phyloP scores from a whole-genome alignment of 2,888 invertebrate species.

The Pocota personata region DNA sequence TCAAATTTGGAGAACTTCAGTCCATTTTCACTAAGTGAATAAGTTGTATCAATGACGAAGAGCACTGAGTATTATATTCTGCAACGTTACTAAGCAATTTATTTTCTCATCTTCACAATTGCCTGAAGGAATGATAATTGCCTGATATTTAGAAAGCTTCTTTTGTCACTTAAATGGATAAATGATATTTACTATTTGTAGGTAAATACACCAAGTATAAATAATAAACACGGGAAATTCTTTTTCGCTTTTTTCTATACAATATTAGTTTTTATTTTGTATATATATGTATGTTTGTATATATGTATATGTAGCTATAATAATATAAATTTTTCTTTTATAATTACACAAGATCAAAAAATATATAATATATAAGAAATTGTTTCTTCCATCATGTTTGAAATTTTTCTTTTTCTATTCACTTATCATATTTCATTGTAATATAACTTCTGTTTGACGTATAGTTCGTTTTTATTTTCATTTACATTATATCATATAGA shows the following conservation, averaged over 20 bases:
- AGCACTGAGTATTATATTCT: too few relatives aligned
- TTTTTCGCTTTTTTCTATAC: conserved; percentile 63
- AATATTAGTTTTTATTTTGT: conserved; percentile 71
- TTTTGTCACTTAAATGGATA: too few relatives aligned
- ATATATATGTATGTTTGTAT: conserved; percentile 61
- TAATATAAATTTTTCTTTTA: conserved; percentile 53
- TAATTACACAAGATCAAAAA: conserved; percentile 66
- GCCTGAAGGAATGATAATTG: too few relatives aligned
- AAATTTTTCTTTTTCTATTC: background rate
- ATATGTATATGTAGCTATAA: conserved; percentile 61
- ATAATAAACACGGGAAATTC: background rate
- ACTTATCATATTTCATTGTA: conserved; percentile 34
- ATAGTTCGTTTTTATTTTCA: conserved; percentile 16
- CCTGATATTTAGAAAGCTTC: too few relatives aligned
- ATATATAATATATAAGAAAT: conserved; percentile 60
- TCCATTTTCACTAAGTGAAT: too few relatives aligned
- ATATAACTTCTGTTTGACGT: conserved; percentile 36
- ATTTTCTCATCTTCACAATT: too few relatives aligned
- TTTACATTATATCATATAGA: background rate
- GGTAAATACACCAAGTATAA: background rate
- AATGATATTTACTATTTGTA: too few relatives aligned
- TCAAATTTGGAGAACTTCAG: too few relatives aligned
- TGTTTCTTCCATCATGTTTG: background rate
- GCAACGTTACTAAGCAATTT: too few relatives aligned
- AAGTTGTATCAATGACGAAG: too few relatives aligned